Evolutionary conservation across 2,113 vertebrate species (phyloP).

Genomic region (Pogonocichla stellata): DNA sequence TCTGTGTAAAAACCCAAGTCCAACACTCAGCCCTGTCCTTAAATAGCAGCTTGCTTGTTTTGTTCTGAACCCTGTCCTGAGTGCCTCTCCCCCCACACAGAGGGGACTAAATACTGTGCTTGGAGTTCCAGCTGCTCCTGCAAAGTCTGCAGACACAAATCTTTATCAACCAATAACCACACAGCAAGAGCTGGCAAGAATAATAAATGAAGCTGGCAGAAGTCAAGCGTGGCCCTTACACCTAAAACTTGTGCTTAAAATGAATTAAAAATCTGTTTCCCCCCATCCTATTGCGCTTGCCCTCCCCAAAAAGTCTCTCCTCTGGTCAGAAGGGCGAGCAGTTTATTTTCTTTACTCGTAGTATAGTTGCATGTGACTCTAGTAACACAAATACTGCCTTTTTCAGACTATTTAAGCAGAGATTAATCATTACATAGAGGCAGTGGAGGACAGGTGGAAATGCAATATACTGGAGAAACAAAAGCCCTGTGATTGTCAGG

Average conservation of each 20-base stretch:
- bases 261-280: not conserved
- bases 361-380: not conserved
- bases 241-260: not conserved
- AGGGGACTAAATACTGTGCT: not conserved
- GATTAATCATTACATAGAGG: slow-evolving; percentile 1
- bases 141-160: not conserved
- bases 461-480: not conserved
- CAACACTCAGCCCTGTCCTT: not conserved
- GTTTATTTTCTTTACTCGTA: not conserved
- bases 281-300: not conserved
- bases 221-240: not conserved
- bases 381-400: not conserved
- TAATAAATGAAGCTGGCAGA: not conserved
- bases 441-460: not conserved
- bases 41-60: not conserved
- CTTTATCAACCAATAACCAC: not conserved
- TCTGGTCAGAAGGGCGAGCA: not conserved
- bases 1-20: not conserved
- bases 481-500: not conserved
- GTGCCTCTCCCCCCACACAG: not conserved
- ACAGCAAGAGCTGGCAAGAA: not conserved
- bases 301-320: not conserved
- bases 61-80: not conserved
- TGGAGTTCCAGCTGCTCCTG: not conserved
- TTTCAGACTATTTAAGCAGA: not conserved